Evolutionary conservation across 2,888 invertebrate species (phyloP).

Genomic region (Coecobrya sp.): DNA sequence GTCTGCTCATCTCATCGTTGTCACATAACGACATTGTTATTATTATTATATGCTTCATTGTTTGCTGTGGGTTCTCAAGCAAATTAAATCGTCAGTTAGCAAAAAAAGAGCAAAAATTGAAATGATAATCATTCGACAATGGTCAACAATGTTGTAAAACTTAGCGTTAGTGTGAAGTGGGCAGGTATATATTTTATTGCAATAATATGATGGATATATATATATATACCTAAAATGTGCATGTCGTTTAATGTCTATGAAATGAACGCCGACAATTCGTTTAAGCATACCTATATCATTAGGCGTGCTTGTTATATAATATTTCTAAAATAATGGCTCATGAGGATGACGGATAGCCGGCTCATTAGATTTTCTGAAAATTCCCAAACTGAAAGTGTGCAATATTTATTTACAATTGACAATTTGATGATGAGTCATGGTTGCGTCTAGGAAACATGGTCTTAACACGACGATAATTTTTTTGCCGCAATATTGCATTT

Average conservation of each 20-base stretch:
- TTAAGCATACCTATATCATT: too few relatives aligned
- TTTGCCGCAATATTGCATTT: constrained; percentile 21
- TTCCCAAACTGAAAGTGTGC: background rate
- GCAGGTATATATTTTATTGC: background rate
- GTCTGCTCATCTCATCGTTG: constrained; percentile 11
- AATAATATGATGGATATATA: background rate
- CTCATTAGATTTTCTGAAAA: background rate
- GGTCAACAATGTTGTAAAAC: constrained; percentile 26
- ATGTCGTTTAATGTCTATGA: background rate
- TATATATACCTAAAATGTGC: background rate
- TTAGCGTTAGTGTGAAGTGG: background rate
- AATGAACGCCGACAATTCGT: too few relatives aligned
- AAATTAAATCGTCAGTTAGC: constrained; percentile 18
- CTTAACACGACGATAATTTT: background rate
- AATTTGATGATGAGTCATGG: background rate
- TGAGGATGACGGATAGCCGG: background rate
- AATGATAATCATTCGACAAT: constrained; percentile 15
- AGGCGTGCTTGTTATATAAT: too few relatives aligned
- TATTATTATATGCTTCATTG: background rate
- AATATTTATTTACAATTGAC: background rate
- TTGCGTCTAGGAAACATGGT: background rate
- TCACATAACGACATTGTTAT: background rate
- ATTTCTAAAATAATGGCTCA: background rate
- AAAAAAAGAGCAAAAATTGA: background rate
- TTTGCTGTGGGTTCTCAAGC: background rate